These are phyloP conservation scores for Spodoptera picta DNA, from an alignment of 2,888 invertebrate genomes.

Conservation along the genomic window DNA sequence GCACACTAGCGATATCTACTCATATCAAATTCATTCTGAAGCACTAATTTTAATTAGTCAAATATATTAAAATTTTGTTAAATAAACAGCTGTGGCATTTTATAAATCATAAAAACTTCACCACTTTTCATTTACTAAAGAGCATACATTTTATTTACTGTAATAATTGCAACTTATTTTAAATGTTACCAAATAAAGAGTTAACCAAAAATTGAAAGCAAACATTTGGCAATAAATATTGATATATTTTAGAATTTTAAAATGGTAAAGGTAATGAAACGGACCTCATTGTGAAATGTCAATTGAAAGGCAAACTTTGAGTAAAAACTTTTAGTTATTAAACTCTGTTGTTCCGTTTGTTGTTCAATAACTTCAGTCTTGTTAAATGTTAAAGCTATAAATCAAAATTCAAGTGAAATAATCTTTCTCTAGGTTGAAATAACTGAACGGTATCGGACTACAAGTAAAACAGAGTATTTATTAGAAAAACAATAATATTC, in stretches of 20 bases:
- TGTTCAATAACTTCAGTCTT: conserved; percentile 65
- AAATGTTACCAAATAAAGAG: no score
- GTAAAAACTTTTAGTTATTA: conserved; percentile 63
- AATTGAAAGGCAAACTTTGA: conserved; percentile 52
- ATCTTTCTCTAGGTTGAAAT: conserved; percentile 56
- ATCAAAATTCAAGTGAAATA: conserved; percentile 66
- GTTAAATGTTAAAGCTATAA: conserved; percentile 66
- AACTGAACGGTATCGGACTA: conserved; percentile 33
- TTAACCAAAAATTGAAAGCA: no score
- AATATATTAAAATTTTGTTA: no score
- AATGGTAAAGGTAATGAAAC: conserved; percentile 51
- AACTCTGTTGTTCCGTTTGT: conserved; percentile 59
- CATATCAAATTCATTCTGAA: no score
- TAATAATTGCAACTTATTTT: no score
- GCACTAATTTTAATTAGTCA: no score
- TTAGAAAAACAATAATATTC: conserved; percentile 28
- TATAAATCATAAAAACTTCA: no score
- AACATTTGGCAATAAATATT: not conserved
- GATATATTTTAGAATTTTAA: not conserved
- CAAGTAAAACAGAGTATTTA: conserved; percentile 33
- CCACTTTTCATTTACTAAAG: no score
- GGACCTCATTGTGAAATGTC: conserved; percentile 55
- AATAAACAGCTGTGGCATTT: no score
- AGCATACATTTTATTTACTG: no score
- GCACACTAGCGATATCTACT: no score